Base-by-base conservation (phyloP, 2,797 vertebrate species). In the Muraenolepis orangiensis region DNA sequence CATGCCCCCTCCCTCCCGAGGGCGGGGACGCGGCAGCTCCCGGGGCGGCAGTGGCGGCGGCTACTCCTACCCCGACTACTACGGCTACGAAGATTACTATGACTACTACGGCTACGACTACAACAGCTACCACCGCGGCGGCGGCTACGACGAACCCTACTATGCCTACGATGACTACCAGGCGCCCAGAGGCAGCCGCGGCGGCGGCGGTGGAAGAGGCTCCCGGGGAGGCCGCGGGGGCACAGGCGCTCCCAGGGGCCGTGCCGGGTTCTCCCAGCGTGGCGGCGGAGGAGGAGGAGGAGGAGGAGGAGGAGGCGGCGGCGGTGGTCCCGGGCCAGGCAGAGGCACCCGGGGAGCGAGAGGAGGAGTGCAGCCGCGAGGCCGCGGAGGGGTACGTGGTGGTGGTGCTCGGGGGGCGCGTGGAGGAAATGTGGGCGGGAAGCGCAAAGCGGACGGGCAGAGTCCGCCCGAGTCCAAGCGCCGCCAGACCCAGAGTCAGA, bases 381-480 rank as follows among this genome's bases (percentile, higher is more conserved):
- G 96, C 93, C 96, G 97, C 93, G 96, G 97, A 95, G 96, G 96
- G 97, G 97, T 99, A 98, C 96, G 97, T 98, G 97, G 96, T 95
- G 96, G 97, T 98, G 97, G 96, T 95, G 96, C 93, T 90, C 96
- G 96, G 95, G 97, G 96, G 94, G 96, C 96, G 95, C 96, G 97
- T 95, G 97, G 97, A 96, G 97, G 96, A 96, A 97, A 97, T 97
- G 95, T 99, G 95, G 98, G 96, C 97, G 98, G 98, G 94, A 99
- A 99, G 94, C 98, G 98, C 96, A 99, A 99, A 97, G 97, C 97
- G 95, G 98, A 99, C 91, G 96, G 96, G 93, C 98, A 98, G 97
- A 99, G 95, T 97, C 97, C 98, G 95, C 98, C 98, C 94, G 98
- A 99, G 96, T 97, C 97, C 96, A 99, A 99, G 94, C 96, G 97